Conservation (phyloP, 2,888 invertebrate species). For the Caenorhabditis plicata region DNA sequence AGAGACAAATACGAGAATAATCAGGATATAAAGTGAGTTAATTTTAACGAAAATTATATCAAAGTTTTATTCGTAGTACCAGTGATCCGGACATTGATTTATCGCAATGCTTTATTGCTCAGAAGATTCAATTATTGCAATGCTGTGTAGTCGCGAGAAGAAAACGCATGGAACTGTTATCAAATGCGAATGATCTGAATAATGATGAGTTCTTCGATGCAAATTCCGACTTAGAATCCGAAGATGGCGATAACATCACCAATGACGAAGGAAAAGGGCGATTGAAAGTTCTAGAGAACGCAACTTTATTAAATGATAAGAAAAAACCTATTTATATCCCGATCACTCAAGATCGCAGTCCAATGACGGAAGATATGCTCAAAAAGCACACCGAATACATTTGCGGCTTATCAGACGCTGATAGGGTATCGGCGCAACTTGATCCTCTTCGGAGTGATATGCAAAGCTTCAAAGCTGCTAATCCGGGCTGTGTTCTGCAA, state of each 20-base stretch:
- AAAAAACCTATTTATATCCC: constrained; percentile 80
- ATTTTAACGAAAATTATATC: background rate
- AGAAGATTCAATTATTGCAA: constrained; percentile 81
- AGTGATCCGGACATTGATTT: constrained; percentile 33
- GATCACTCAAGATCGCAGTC: constrained; percentile 85
- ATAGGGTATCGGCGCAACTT: constrained; percentile 90
- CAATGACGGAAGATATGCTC: constrained; percentile 94
- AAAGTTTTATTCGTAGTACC: background rate
- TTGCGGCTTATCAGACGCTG: constrained; percentile 82
- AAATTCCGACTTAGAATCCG: background rate
- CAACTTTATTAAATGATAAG: constrained; percentile 63
- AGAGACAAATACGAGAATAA: constrained; percentile 85
- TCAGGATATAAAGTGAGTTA: constrained; percentile 74
- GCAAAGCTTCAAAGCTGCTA: constrained; percentile 97
- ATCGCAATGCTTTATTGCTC: constrained; percentile 79
- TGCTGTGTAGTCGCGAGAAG: constrained; percentile 71
- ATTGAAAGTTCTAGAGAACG: constrained; percentile 3
- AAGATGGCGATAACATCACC: background rate
- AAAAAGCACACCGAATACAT: constrained; percentile 89
- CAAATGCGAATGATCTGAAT: constrained; percentile 12
- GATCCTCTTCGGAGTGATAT: constrained; percentile 92
- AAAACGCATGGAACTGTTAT: constrained; percentile 33
- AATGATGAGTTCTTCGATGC: constrained; percentile 3
- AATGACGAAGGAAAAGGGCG: background rate
- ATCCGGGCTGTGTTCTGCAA: constrained; percentile 84